Conservation (phyloP, 2,888 invertebrate species). For the Nemotelus pantherinus region DNA sequence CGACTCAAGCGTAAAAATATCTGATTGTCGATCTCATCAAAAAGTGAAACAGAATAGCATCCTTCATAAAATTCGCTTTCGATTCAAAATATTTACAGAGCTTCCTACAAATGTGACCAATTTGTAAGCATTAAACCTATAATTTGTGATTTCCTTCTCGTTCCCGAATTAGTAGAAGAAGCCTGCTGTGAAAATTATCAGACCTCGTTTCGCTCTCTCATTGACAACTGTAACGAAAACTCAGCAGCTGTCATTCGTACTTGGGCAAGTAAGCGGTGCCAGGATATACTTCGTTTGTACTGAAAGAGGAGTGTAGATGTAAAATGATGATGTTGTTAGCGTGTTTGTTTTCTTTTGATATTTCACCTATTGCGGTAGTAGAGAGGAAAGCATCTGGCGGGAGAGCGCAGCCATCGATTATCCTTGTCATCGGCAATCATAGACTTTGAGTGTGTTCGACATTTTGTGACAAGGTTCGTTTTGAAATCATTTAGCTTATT, state of each 20-base stretch:
- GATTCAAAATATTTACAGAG: slow-evolving; percentile 21
- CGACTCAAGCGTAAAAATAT: too few relatives aligned
- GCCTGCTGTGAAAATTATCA: slow-evolving; percentile 54
- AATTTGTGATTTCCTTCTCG: slow-evolving; percentile 55
- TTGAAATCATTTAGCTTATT: slow-evolving; percentile 30
- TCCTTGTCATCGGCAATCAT: slow-evolving; percentile 38
- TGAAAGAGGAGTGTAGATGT: slow-evolving; percentile 4
- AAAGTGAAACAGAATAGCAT: neutral
- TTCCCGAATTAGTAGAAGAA: slow-evolving; percentile 46
- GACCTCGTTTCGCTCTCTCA: slow-evolving; percentile 51
- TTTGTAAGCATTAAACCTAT: slow-evolving; percentile 55
- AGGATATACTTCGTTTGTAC: neutral
- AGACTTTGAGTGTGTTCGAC: slow-evolving; percentile 19
- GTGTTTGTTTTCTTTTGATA: slow-evolving; percentile 29
- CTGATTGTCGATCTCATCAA: too few relatives aligned
- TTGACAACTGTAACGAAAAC: slow-evolving; percentile 33
- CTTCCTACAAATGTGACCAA: slow-evolving; percentile 50
- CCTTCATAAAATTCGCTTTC: neutral
- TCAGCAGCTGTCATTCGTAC: slow-evolving; percentile 26
- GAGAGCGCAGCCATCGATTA: slow-evolving; percentile 27
- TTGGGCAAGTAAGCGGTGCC: neutral
- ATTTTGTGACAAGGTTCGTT: neutral
- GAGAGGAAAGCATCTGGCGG: slow-evolving; percentile 23
- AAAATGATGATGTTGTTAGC: slow-evolving; percentile 22
- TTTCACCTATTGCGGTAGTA: slow-evolving; percentile 38